Evolutionary conservation across 2,797 vertebrate species (phyloP), one percentile per base, ranked within the genome.

Genomic region (Oryzias dopingdopingensis): DNA sequence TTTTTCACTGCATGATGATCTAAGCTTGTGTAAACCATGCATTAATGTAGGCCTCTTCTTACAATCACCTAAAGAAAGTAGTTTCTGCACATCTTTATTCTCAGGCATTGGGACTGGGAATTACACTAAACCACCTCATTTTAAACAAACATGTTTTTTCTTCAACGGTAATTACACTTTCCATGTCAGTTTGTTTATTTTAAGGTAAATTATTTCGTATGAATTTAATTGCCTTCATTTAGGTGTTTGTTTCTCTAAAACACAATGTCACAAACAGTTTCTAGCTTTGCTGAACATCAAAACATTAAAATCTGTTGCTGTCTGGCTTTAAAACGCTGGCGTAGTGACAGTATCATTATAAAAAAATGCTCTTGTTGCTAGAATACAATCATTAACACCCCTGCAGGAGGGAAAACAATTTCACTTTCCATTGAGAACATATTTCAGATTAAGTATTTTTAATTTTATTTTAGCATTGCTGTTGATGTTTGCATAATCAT

Each of bases 1-100:
- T 48, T 61, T 71, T 10, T 52, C 20, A 56, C 62, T 66, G 50
- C 72, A 65, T 55, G 53, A 77, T 52, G 59, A 77, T 63, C 51
- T 63, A 55, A 81, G 43, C 42, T 14, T 43, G 45, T 56, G 26
- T 41, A 56, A 77, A 55, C 23, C 3, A 1, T 42, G 42, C 46
- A 53, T 41, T 62, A 65, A 68, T 47, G 15, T 42, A 56, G 20
- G 45, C 43, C 14, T n/a, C 32, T 17, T 5, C 48, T 59, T 41
- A 46, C 3, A 73, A 44, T 37, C 26, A 52, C 59, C 20, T 17
- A 17, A 20, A 40, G 29, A 29, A 42, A 7, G 42, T 37, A 42
- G 14, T 16, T 71, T 70, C 55, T 59, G 6, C 24, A 20, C n/a
- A 14, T 47, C 6, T 16, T 20, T 2, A 43, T 29, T 32, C 5